phyloP scores from a whole-genome alignment of 2,888 invertebrate species.

The Oasisia sp. region DNA sequence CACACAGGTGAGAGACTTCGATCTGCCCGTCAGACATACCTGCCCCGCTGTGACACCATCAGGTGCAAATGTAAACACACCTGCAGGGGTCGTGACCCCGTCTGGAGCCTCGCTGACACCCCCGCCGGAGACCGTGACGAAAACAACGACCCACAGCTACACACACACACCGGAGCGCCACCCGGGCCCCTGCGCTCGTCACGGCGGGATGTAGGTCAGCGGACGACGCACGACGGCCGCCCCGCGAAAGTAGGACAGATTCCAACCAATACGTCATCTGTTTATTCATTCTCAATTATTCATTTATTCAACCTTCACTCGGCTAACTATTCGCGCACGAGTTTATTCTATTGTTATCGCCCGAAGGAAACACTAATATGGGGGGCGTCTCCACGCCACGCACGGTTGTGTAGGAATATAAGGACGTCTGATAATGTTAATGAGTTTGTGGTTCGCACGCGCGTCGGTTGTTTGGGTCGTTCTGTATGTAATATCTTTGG shows the following conservation, averaged over 20 bases:
- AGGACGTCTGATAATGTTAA: not conserved
- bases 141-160: not conserved
- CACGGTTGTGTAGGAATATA: not conserved
- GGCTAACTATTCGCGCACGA: not conserved
- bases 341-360: not conserved
- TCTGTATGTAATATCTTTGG: not conserved
- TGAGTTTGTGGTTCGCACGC: not conserved
- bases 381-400: not conserved
- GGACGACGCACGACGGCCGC: not conserved
- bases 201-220: not conserved
- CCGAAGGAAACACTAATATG: not conserved
- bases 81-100: constrained; percentile 12
- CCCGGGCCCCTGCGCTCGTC: not conserved
- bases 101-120: not conserved
- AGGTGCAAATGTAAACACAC: constrained; percentile 8
- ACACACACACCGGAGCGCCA: not conserved
- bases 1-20: not conserved
- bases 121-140: not conserved
- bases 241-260: not conserved
- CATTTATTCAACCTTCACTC: not conserved
- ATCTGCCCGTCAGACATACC: not conserved
- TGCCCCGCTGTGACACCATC: not conserved
- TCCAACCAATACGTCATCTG: not conserved
- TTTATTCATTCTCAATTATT: not conserved
- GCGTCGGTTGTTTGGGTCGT: not conserved